Evolutionary conservation across 2,888 invertebrate genomes (phyloP), one percentile per base, ranked within the genome.

Genomic region (Sarcophaga rosellei): DNA sequence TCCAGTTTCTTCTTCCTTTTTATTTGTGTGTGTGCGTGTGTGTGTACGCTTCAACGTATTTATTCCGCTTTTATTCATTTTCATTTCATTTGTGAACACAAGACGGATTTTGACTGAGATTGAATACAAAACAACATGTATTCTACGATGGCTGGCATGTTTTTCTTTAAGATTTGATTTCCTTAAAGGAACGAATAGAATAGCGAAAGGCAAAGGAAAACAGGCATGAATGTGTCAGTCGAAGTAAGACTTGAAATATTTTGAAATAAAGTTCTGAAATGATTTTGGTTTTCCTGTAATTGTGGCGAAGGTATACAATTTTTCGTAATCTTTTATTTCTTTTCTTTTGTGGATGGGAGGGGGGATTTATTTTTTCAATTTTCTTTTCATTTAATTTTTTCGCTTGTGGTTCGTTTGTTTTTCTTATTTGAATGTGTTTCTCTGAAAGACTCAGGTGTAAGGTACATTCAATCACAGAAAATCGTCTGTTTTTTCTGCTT

Each of bases 41-140:
- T 20, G 47, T 6, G n/a, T 17, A 62, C 11, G 66, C 17, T 25
- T 21, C 0, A 53, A 17, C 0, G 17, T 73, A 59, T 35, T 73
- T 61, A n/a, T n/a, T 44, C 44, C 35, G 23, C 17, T 59, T 72
- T n/a, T 8, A 23, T 59, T 35, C 44, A 35, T 8, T 65, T 81
- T 76, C 23, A 78, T 53, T 81, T 81, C 45, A 62, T 65, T 70
- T 78, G 21, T 68, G 63, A 59, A 61, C 72, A 59, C 59, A 76
- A 70, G 76, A 75, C 45, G 65, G 15, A 77, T 81, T 74, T 85
- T 81, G 63, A 69, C 69, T 61, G 78, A 81, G 65, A 81, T 81
- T 78, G 74, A 77, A 81, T 74, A 78, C 61, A 69, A 21, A 44
- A 69, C 73, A 45, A 74, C 25, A 35, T 76, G 66, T n/a, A n/a